Conservation (phyloP, 1,140 invertebrate species). For the Drosophila carrolli region DNA sequence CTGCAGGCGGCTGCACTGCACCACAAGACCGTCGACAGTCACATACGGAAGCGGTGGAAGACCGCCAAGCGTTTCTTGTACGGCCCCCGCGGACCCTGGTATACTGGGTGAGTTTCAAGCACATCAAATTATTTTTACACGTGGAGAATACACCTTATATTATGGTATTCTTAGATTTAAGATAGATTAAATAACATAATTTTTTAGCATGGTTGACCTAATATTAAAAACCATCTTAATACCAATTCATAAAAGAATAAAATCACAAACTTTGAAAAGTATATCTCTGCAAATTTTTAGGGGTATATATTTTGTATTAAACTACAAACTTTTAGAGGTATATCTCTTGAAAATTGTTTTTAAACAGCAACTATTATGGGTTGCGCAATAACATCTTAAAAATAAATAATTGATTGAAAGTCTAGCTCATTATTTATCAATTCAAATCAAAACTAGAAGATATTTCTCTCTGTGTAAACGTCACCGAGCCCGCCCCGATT, state of each 20-base stretch:
- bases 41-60: constrained; percentile 86
- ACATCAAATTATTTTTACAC: not conserved
- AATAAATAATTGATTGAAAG: too few species aligned
- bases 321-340: too few species aligned
- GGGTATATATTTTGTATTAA: too few species aligned
- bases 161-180: not conserved
- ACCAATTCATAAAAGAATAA: too few species aligned
- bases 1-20: constrained; percentile 85
- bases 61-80: constrained; percentile 86
- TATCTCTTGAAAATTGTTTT: too few species aligned
- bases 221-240: too few species aligned
- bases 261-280: too few species aligned
- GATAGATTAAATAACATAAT: fast-evolving
- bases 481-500: constrained; percentile 12
- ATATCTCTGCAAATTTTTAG: too few species aligned
- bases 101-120: constrained; percentile 83
- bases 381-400: too few species aligned
- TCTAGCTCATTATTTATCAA: too few species aligned
- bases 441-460: not conserved
- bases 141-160: not conserved
- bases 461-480: constrained; percentile 3
- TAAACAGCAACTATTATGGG: too few species aligned
- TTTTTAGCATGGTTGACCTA: too few species aligned
- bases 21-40: constrained; percentile 85
- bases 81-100: constrained; percentile 87